Base-by-base conservation (phyloP, 2,113 vertebrate genomes). In the Oncorhynchus kisutch region DNA sequence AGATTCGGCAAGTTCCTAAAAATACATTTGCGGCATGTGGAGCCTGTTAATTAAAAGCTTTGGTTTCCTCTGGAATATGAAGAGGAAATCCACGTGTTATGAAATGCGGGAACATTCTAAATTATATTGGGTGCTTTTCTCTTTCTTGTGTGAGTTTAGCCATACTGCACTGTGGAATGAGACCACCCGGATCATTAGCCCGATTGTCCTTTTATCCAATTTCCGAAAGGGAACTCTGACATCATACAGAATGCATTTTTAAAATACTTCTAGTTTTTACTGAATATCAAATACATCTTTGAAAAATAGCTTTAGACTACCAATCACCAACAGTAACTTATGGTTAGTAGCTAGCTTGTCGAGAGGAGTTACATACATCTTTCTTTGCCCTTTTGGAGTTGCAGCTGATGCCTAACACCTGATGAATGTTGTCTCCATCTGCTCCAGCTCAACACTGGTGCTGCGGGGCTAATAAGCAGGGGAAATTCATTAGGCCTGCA, bases 41-140 rank as follows among this genome's bases (percentile, higher is more conserved):
- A 84, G 86, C 82, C 79, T 81, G 76, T 88, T 92, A 89, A 90
- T 90, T 91, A 88, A 86, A 89, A 81, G 83, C 78, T 76, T 70
- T 59, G 75, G 59, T 81, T 62, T 85, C 81, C 9, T 70, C 74
- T 71, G 80, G 82, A 85, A 82, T 80, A 74, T 80, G 78, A 90
- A 75, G 82, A 85, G 60, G 71, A 81, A 86, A 82, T 75, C 74
- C 69, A 84, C 59, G 49, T 68, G 78, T 84, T 80, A 76, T 73
- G 71, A 81, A 88, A 31, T 39, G 9, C 39, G 9, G 39, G 39
- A 45, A 45, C 39, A 45, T 45, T 45, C 39, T 45, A 34, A 8
- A 34, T 34, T 7, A 34, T 34, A 34, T 34, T 8, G 34, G 34
- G 6, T 7, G 34, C 34, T 34, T 34, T 34, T 34, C 34, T 34